Evolutionary conservation across 2,888 invertebrate species (phyloP), one percentile per base, ranked within the genome.

Genomic region (Sesia bembeciformis): DNA sequence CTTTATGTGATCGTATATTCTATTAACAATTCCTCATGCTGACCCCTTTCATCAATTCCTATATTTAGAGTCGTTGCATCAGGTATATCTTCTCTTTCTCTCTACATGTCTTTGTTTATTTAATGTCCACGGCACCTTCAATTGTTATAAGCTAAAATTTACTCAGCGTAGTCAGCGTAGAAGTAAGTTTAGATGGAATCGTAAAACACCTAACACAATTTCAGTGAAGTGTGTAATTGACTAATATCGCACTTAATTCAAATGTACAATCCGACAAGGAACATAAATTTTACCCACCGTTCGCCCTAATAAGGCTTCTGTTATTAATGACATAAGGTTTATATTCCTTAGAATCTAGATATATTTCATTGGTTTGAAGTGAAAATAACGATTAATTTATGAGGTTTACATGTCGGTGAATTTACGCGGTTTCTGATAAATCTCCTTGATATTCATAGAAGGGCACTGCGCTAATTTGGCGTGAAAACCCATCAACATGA

Each of bases 361-460:
- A 7, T 6, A 42, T 42, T 42, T 7, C n/a, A 59, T 61, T 64
- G 60, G 59, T 70, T 70, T 71, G 61, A 61, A 71, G 64, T 66
- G 73, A 74, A 79, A 76, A 78, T 74, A 74, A 70, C 67, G 51
- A 7, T 64, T 75, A 70, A 84, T 83, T 84, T 80, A 81, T 77
- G 76, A 65, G 58, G 65, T 66, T 67, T 70, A 70, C 64, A 65
- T 65, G 61, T 62, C 65, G 64, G 63, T 68, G 72, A 80, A 76
- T 69, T 70, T 70, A 74, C 64, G 62, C 62, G 60, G 43, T 61
- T 65, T 59, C 65, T 72, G 77, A 80, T 77, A 76, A 75, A 81
- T 77, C 69, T 70, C 62, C 62, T 63, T 60, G 41, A 67, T 66
- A 66, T 59, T 54, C 39, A 55, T 53, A 57, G 54, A 54, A 49